Base-by-base conservation (phyloP, 2,888 invertebrate genomes). In the Tridacna crocea region DNA sequence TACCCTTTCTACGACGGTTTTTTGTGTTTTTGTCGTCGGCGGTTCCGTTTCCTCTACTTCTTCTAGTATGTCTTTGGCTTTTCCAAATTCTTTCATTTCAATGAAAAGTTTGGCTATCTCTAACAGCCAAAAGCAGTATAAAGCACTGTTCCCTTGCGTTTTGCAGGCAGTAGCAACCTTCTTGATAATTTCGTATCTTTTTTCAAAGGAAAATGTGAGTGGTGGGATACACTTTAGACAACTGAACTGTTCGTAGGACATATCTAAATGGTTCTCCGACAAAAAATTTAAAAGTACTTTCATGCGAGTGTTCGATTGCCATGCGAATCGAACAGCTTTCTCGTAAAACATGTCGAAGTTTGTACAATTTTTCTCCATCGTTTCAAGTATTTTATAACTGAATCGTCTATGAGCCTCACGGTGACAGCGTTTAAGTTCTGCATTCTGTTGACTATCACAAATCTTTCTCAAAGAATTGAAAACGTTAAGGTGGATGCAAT, bases 281-380 rank as follows among this genome's bases (percentile, higher is more conserved):
- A 70, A 51, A 17, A 22, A 51, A 19, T 19, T 70, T 2, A 70
- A 70, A 24, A 70, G 70, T 11, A 70, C 51, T 70, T 51, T 46
- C 6, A 70, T 51, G 6, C 70, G n/a, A 12, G 70, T 13, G 22
- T 24, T 48, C 3, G 70, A 51, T 51, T 70, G 22, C 19, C 17
- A 24, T 22, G 51, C 46, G 51, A 47, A 70, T 15, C 26, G 22
- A 11, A 70, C 51, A 24, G 70, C 70, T 22, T 22, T 47, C 26
- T 15, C 24, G 46, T 70, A 70, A 15, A n/a, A 47, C n/a, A 13
- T 70, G 1, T 70, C 70, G 51, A 70, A 70, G 51, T 70, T 22
- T 22, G 51, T n/a, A 22, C 46, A 51, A 6, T 70, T 13, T 17
- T 51, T 8, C 24, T 70, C 70, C 27, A 70, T 24, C 13, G 24